Conservation (phyloP, 2,888 invertebrate species). For the Boloria euphrosyne region DNA sequence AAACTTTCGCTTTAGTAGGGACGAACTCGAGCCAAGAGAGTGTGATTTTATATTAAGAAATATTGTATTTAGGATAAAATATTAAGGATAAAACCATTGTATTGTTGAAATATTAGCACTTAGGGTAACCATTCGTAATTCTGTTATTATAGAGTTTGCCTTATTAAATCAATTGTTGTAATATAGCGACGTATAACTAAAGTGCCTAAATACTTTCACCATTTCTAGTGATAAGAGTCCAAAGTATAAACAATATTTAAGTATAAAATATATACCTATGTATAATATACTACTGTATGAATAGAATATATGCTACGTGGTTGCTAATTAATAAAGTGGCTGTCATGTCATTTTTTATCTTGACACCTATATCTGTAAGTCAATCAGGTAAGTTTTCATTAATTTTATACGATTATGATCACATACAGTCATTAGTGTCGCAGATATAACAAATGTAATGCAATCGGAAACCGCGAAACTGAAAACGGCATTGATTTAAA, state of each 20-base stretch:
- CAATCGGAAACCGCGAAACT: conserved; percentile 18
- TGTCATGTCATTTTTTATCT: conserved; percentile 20
- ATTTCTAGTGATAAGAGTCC: not conserved
- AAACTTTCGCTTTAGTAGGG: no score
- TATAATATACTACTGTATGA: conserved; percentile 15
- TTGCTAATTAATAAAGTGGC: conserved; percentile 20
- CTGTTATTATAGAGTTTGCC: no score
- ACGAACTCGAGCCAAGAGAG: no score
- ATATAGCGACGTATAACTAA: no score
- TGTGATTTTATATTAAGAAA: no score
- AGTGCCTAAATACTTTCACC: no score
- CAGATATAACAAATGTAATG: conserved; percentile 4
- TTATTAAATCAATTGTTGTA: no score
- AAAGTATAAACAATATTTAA: not conserved
- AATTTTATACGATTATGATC: conserved; percentile 17
- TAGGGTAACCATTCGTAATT: no score
- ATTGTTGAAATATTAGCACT: no score
- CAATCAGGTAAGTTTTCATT: conserved; percentile 17
- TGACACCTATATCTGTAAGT: conserved; percentile 15
- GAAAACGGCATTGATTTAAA: conserved; percentile 12
- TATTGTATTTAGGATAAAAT: no score
- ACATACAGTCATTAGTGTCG: conserved; percentile 19
- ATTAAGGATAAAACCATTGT: no score
- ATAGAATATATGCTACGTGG: conserved; percentile 3
- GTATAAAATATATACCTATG: not conserved